A percentile compares a stretch with the other conserved stretches of the same genome.
Conservation (phyloP, 2,888 invertebrate genomes). For the Diarsia rubi region DNA sequence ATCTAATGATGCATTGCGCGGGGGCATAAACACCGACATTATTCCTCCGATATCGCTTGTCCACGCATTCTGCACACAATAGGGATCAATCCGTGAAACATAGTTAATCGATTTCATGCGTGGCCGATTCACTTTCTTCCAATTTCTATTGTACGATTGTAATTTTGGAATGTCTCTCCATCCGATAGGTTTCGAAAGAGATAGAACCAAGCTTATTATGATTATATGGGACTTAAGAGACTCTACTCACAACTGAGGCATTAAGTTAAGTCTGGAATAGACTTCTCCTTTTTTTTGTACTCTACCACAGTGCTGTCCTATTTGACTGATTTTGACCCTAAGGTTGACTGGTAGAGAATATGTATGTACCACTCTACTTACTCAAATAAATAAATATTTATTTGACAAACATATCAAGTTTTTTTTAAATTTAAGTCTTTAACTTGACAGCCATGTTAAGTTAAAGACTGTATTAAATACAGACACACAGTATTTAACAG, state of each 20-base stretch:
- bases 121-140: slow-evolving; percentile 50
- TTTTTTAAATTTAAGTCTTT: neutral
- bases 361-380: too few species aligned
- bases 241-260: neutral
- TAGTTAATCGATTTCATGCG: slow-evolving; percentile 52
- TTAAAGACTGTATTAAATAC: too few species aligned
- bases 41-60: slow-evolving; percentile 19
- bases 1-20: slow-evolving; percentile 23
- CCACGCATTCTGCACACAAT: slow-evolving; percentile 58
- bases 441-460: neutral
- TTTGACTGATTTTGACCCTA: too few species aligned
- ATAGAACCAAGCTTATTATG: slow-evolving; percentile 2
- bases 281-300: too few species aligned
- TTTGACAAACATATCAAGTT: neutral
- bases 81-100: slow-evolving; percentile 33
- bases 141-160: slow-evolving; percentile 35
- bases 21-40: neutral
- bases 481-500: too few species aligned
- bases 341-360: too few species aligned
- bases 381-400: too few species aligned
- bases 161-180: slow-evolving; percentile 13
- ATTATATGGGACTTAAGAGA: neutral
- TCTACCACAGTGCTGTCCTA: too few species aligned
- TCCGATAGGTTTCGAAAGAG: slow-evolving; percentile 14
- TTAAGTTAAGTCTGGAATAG: slow-evolving; percentile 5